Evolutionary conservation across 2,888 invertebrate genomes (phyloP).

Genomic region (Empis livida): DNA sequence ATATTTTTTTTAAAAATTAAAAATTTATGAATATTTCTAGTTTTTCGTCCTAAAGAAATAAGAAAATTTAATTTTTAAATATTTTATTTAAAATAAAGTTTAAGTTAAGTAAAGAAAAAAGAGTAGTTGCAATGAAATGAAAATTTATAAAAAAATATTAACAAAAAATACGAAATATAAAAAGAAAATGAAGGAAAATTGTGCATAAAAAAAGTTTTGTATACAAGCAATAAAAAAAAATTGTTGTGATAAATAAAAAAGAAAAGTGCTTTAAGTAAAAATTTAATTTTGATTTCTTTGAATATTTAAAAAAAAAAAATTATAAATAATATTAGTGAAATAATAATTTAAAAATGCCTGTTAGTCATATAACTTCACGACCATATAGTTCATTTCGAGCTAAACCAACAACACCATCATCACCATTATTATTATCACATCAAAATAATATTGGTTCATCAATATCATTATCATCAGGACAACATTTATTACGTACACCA

Average conservation of each 20-base stretch:
- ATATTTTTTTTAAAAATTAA: too few relatives aligned
- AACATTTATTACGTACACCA: conserved; percentile 12
- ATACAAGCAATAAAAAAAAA: background rate
- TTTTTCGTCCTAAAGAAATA: too few relatives aligned
- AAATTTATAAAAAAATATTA: background rate
- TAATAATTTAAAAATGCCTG: conserved; percentile 26
- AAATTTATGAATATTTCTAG: too few relatives aligned
- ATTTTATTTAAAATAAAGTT: background rate
- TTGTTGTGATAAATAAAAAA: background rate
- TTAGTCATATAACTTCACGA: conserved; percentile 30
- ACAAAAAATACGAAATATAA: background rate
- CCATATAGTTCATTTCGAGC: conserved; percentile 36
- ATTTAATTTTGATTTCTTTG: background rate
- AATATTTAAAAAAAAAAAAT: conserved; percentile 10
- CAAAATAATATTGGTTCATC: background rate
- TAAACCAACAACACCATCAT: conserved; percentile 14
- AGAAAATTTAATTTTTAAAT: background rate
- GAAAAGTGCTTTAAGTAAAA: background rate
- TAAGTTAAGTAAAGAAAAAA: background rate
- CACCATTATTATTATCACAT: conserved; percentile 2
- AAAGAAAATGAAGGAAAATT: background rate
- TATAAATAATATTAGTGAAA: background rate
- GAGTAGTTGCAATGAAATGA: background rate
- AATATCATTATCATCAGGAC: conserved; percentile 5
- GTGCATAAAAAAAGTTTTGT: background rate